These are phyloP conservation scores for Spodoptera exigua DNA, from an alignment of 2,888 invertebrate genomes.

Conservation along the genomic window DNA sequence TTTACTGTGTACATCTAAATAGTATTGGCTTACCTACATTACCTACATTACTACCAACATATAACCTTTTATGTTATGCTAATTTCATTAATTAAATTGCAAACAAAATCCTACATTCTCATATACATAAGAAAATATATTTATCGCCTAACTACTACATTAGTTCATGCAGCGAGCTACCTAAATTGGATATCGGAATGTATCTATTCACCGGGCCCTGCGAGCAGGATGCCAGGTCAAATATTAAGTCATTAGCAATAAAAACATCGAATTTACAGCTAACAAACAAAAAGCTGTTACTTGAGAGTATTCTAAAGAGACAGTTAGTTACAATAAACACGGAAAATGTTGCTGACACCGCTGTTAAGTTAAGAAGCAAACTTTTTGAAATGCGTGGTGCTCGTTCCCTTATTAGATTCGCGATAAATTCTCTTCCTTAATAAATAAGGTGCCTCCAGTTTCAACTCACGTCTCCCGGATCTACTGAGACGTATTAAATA, in stretches of 20 bases:
- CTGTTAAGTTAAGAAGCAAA: constrained; percentile 27
- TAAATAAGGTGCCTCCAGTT: constrained; percentile 40
- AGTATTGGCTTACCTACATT: constrained; percentile 25
- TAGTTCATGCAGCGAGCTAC: constrained; percentile 19
- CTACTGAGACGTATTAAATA: constrained; percentile 50
- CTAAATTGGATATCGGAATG: constrained; percentile 35
- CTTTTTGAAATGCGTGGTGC: constrained; percentile 26
- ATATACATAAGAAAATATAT: constrained; percentile 31
- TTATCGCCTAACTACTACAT: constrained; percentile 16
- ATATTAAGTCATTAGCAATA: constrained; percentile 40
- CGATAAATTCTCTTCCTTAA: constrained; percentile 26
- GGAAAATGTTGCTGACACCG: constrained; percentile 38
- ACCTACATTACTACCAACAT: no score
- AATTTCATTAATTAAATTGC: constrained; percentile 34
- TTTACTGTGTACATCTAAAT: constrained; percentile 14
- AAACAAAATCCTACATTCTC: constrained; percentile 28
- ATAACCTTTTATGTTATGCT: constrained; percentile 19
- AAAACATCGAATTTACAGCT: constrained; percentile 43
- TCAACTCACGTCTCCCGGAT: constrained; percentile 46
- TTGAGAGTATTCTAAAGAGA: constrained; percentile 26
- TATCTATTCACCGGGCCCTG: constrained; percentile 9
- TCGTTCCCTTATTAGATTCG: constrained; percentile 37
- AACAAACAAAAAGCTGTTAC: constrained; percentile 32
- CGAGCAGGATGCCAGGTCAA: constrained; percentile 24
- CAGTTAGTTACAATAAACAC: constrained; percentile 43